Percentiles rank a stretch among this genome's conserved stretches.
phyloP scores from a whole-genome alignment of 1,140 invertebrate genomes.

The Yoshiicerus persimilis region DNA sequence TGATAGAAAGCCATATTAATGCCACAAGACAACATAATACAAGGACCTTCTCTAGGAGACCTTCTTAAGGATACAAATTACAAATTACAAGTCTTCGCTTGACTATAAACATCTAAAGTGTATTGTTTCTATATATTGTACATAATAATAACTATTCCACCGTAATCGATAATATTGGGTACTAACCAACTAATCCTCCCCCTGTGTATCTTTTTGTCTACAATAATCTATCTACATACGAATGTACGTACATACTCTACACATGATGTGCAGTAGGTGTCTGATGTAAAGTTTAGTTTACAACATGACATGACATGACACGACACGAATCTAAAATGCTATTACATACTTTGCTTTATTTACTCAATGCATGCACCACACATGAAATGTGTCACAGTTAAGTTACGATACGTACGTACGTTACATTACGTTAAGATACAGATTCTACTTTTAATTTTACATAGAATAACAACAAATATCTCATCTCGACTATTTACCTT shows the following conservation, averaged over 20 bases:
- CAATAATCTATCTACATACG: not conserved
- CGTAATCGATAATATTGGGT: not conserved
- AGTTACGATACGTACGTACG: slow-evolving; percentile 11
- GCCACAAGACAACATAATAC: not conserved
- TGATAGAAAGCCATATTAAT: slow-evolving; percentile 8
- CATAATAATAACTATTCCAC: not conserved
- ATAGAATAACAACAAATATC: not conserved
- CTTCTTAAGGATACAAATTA: not conserved
- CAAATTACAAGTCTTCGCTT: slow-evolving; percentile 13
- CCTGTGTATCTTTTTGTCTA: not conserved
- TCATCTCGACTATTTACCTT: not conserved
- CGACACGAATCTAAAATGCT: not conserved
- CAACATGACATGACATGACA: not conserved
- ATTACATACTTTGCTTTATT: not conserved
- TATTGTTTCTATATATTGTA: not conserved
- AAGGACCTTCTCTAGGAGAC: slow-evolving; percentile 7
- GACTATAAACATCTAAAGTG: not conserved
- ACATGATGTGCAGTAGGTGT: not conserved
- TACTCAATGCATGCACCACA: slow-evolving; percentile 9
- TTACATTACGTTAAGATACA: not conserved
- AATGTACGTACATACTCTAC: not conserved
- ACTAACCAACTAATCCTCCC: not conserved
- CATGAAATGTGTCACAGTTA: slow-evolving; percentile 12
- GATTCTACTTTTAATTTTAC: not conserved
- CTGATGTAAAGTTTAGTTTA: not conserved